Evolutionary conservation across 2,797 vertebrate species (phyloP).

Genomic region (Phataginus tricuspis): DNA sequence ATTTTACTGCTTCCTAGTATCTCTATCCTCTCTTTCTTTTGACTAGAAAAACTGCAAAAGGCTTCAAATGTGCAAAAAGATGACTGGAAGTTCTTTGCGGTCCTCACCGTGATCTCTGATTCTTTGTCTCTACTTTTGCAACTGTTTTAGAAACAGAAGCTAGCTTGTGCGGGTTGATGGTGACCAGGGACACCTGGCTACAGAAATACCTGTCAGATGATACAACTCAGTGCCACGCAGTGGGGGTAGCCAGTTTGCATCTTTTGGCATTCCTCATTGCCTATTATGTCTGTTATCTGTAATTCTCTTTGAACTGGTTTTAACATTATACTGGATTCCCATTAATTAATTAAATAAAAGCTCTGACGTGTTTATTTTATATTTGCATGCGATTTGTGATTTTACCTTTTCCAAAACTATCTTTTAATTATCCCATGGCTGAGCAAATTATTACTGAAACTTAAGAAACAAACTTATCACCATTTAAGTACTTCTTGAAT

Average conservation of each 20-base stretch:
- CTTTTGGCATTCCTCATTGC: neutral
- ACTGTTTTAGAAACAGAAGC: neutral
- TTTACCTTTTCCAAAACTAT: slow-evolving; percentile 15
- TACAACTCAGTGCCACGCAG: accelerated
- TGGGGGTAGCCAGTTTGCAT: accelerated
- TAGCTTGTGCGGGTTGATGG: no score
- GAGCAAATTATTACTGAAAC: slow-evolving; percentile 17
- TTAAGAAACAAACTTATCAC: neutral
- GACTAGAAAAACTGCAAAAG: neutral
- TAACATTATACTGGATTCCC: neutral
- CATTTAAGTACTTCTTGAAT: neutral
- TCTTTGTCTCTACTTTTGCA: neutral
- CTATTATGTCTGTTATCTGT: neutral
- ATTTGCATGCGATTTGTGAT: neutral
- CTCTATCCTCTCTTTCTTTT: neutral
- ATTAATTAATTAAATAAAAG: neutral
- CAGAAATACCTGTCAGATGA: neutral
- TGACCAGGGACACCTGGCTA: neutral
- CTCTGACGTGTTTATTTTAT: neutral
- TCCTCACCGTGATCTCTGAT: neutral
- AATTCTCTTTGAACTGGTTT: neutral
- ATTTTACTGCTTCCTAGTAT: neutral
- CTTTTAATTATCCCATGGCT: neutral
- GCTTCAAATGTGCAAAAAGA: neutral
- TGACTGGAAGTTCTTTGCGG: neutral